Evolutionary conservation across 1,140 invertebrate genomes (phyloP), one percentile per base, ranked within the genome.

Genomic region (Drosophila parabipectinata): DNA sequence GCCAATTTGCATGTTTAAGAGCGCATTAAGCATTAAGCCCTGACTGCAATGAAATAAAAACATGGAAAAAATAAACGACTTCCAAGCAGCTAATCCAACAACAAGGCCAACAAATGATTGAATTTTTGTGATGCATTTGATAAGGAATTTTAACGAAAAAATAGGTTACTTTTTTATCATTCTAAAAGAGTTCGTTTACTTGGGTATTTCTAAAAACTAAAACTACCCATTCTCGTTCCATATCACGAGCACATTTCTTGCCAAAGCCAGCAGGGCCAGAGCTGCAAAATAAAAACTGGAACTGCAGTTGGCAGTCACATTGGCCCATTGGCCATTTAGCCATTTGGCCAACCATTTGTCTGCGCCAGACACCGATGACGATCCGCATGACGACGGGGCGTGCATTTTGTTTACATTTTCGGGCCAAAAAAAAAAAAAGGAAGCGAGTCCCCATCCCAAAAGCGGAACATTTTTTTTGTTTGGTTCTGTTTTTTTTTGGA

Each of bases 401-500:
- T 85, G 81, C 82, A 85, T 87, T 87, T 75, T 85, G 82, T 71
- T 78, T 87, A 67, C 78, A 81, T 85, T 85, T 85, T 77, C 63
- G 58, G 53, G 47, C 37, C 37, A 72, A 53, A 57, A 67, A 54
- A 53, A 57, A 67, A 54, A 50, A 32, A 39, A 24, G 10, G n/a
- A 55, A 60, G 1, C n/a, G 39, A 14, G 53, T 21, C n/a, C 21
- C 24, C 30, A 7, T 41, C 56, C 45, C 47, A 61, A 41, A 57
- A 69, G 64, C 41, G 41, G 61, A 32, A 37, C 21, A 12, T 10
- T 32, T 21, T 53, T 53, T 53, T 63, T 63, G 18, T 24, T 63
- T 28, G 26, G 21, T 10, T 12, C 4, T 14, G 18, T 14, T n/a
- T 56, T 76, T 56, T 54, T 72, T 18, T 1, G 18, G 73, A 57